A percentile compares a stretch with the other conserved stretches of the same genome.
These are phyloP conservation scores for Choristoneura fumiferana DNA, from an alignment of 1,140 invertebrate genomes.

Conservation along the genomic window DNA sequence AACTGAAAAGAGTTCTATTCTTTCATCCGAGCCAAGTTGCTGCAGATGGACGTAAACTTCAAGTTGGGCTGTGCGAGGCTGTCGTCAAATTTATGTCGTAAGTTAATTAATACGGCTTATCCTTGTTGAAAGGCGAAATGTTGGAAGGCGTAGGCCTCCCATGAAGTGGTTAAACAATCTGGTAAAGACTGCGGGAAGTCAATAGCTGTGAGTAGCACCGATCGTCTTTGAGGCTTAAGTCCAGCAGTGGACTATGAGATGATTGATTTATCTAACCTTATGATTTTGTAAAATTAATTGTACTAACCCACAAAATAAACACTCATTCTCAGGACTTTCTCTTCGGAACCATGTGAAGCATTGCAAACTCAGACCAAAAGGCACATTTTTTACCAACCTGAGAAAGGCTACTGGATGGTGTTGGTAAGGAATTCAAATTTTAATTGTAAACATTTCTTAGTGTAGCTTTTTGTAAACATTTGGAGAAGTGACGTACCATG, in stretches of 20 bases:
- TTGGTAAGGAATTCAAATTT: slow-evolving; percentile 82
- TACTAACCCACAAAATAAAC: too few species aligned
- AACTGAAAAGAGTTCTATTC: slow-evolving; percentile 93
- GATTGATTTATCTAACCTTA: too few species aligned
- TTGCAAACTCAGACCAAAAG: slow-evolving; percentile 93
- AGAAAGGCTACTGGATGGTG: slow-evolving; percentile 93
- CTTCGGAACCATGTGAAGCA: slow-evolving; percentile 88
- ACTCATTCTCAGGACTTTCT: slow-evolving; percentile 87
- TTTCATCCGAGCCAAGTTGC: slow-evolving; percentile 89
- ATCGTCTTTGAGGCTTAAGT: too few species aligned
- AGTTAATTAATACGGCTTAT: slow-evolving; percentile 45
- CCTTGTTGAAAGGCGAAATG: too few species aligned
- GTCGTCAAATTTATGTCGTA: slow-evolving; percentile 95
- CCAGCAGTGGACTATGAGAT: too few species aligned
- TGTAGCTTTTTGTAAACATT: neutral
- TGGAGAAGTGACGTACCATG: too few species aligned
- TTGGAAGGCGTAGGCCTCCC: too few species aligned
- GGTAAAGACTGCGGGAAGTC: too few species aligned
- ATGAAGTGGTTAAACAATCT: too few species aligned
- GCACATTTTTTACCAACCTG: slow-evolving; percentile 92
- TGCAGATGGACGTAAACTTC: slow-evolving; percentile 91
- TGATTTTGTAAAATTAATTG: too few species aligned
- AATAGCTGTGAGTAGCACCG: too few species aligned
- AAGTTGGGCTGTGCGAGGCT: slow-evolving; percentile 94
- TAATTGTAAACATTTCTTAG: neutral